A percentile compares a stretch with the other conserved stretches of the same genome.
phyloP scores from a whole-genome alignment of 2,888 invertebrate genomes.

The Sclerodermus sp. region DNA sequence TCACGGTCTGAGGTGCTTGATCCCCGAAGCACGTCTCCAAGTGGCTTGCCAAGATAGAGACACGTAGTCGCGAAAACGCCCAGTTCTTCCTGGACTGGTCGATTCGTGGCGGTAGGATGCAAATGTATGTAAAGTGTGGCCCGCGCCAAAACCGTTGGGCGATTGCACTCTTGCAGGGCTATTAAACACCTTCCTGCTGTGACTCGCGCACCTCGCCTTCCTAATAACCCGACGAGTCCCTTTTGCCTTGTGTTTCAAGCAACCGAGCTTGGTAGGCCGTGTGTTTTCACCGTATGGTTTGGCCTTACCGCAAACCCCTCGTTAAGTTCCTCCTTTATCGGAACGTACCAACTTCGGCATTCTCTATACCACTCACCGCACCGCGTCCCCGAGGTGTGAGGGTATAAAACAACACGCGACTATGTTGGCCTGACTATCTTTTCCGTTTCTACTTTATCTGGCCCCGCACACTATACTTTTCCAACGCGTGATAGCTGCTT shows the following conservation, averaged over 20 bases:
- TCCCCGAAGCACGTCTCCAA: conserved; percentile 3
- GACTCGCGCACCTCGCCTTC: conserved; percentile 32
- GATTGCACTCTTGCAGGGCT: conserved; percentile 52
- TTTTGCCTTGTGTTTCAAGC: not conserved
- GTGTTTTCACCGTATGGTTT: conserved; percentile 31
- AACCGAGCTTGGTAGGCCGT: not conserved
- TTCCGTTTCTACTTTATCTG: too few relatives aligned
- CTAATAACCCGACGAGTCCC: conserved; percentile 25
- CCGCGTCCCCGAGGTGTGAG: too few relatives aligned
- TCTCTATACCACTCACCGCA: too few relatives aligned
- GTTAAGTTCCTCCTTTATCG: conserved; percentile 43
- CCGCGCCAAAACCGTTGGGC: conserved; percentile 26
- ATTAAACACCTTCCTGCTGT: conserved; percentile 53
- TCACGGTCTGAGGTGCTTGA: too few relatives aligned
- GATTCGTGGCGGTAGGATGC: conserved; percentile 45
- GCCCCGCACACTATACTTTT: too few relatives aligned
- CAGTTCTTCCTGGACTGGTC: conserved; percentile 26
- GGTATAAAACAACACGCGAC: too few relatives aligned
- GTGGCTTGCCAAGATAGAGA: conserved; percentile 35
- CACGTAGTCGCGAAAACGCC: conserved; percentile 24
- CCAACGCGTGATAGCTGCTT: too few relatives aligned
- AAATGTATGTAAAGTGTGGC: conserved; percentile 52
- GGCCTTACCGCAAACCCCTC: conserved; percentile 39
- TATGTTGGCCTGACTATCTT: too few relatives aligned
- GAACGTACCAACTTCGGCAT: too few relatives aligned